These are phyloP conservation scores for Scomber scombrus DNA, from an alignment of 2,113 vertebrate species.

Conservation along the genomic window DNA sequence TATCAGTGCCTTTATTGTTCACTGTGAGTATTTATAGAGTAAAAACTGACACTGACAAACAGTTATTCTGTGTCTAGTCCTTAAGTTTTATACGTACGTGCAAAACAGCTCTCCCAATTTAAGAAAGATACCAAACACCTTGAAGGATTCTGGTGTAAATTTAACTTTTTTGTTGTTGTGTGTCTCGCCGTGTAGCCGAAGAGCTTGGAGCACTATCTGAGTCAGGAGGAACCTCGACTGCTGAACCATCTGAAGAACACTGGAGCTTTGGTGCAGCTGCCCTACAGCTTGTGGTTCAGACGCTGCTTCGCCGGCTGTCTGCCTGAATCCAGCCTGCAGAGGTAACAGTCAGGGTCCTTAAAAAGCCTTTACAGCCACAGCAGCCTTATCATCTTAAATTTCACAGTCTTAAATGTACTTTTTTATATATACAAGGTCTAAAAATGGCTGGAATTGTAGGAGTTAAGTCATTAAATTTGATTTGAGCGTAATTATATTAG, in stretches of 20 bases:
- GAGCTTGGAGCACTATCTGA: conserved; percentile 95
- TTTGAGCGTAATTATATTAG: too few relatives aligned
- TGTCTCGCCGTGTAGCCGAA: conserved; percentile 87
- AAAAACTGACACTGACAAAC: not conserved
- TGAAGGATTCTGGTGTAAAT: not conserved
- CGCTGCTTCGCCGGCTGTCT: conserved; percentile 96
- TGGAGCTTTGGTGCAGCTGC: conserved; percentile 87
- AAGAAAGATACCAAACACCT: not conserved
- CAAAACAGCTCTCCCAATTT: not conserved
- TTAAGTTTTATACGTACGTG: not conserved
- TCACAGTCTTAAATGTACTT: too few relatives aligned
- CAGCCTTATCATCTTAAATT: too few relatives aligned
- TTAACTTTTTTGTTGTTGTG: not conserved
- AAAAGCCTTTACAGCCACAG: too few relatives aligned
- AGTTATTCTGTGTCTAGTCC: not conserved
- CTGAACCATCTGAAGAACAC: conserved; percentile 89
- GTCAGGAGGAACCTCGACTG: conserved; percentile 91
- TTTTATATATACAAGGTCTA: too few relatives aligned
- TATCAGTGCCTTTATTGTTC: not conserved
- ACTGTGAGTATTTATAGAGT: not conserved
- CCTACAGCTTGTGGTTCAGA: conserved; percentile 93
- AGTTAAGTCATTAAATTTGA: too few relatives aligned
- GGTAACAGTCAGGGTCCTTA: conserved; percentile 75
- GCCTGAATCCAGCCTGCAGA: conserved; percentile 95
- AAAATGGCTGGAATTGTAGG: too few relatives aligned